Evolutionary conservation across 2,888 invertebrate genomes (phyloP).

Genomic region (Leptinotarsa peninsularis): DNA sequence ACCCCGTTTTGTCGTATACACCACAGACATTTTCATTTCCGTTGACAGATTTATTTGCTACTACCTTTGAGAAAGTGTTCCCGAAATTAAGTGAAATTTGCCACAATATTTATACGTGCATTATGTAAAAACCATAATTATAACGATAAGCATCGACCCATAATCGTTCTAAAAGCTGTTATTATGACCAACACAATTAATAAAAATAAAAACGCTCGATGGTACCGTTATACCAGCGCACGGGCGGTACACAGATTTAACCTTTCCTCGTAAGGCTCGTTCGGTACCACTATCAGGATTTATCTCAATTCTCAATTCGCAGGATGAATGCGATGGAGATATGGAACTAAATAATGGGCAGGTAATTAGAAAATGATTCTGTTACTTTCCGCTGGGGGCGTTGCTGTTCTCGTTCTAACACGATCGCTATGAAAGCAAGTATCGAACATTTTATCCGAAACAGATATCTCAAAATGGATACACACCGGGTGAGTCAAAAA

Average conservation of each 20-base stretch:
- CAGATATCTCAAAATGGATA: neutral
- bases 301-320: slow-evolving; percentile 12
- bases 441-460: slow-evolving; percentile 12
- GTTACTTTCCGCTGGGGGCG: slow-evolving; percentile 9
- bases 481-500: neutral
- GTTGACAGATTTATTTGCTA: slow-evolving; percentile 20
- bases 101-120: slow-evolving; percentile 45
- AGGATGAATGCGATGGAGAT: slow-evolving; percentile 17
- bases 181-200: slow-evolving; percentile 50
- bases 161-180: slow-evolving; percentile 51
- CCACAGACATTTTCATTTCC: neutral
- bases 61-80: slow-evolving; percentile 39
- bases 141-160: slow-evolving; percentile 50
- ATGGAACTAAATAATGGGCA: slow-evolving; percentile 17
- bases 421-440: neutral
- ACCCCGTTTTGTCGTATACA: neutral
- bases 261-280: slow-evolving; percentile 22
- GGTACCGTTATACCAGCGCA: slow-evolving; percentile 41
- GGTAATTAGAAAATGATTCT: slow-evolving; percentile 19
- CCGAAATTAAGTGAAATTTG: slow-evolving; percentile 40
- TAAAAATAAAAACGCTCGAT: slow-evolving; percentile 36
- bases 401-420: slow-evolving; percentile 2
- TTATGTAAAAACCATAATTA: slow-evolving; percentile 53
- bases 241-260: slow-evolving; percentile 29
- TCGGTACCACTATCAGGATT: slow-evolving; percentile 14